Evolutionary conservation across 2,888 invertebrate species (phyloP).

Genomic region (Hermodice carunculata): DNA sequence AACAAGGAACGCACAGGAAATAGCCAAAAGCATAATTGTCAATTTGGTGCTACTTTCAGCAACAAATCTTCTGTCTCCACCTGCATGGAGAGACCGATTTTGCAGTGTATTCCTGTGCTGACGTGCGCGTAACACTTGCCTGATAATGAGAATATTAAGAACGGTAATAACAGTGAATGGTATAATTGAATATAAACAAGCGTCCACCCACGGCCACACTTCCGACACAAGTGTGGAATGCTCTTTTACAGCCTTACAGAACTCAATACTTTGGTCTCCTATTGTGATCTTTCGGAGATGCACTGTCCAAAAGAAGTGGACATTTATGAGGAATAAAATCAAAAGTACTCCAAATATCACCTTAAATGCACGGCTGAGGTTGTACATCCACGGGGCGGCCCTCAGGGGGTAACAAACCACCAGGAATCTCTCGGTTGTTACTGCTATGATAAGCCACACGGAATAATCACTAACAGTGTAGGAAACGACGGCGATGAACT

Average conservation of each 20-base stretch:
- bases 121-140: slow-evolving; percentile 53
- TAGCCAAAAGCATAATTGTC: slow-evolving; percentile 62
- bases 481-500: slow-evolving; percentile 50
- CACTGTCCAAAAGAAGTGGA: slow-evolving; percentile 64
- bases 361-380: slow-evolving; percentile 50
- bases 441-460: slow-evolving; percentile 64
- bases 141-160: slow-evolving; percentile 61
- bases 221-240: slow-evolving; percentile 43
- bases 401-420: slow-evolving; percentile 60
- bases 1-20: slow-evolving; percentile 62
- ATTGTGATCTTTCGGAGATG: slow-evolving; percentile 16
- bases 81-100: too few relatives aligned
- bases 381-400: slow-evolving; percentile 54
- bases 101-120: slow-evolving; percentile 13
- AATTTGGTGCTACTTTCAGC: slow-evolving; percentile 41
- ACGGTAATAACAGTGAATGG: slow-evolving; percentile 59
- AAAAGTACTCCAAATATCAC: slow-evolving; percentile 48
- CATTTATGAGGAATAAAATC: slow-evolving; percentile 50
- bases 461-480: slow-evolving; percentile 56
- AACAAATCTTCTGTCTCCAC: slow-evolving; percentile 32
- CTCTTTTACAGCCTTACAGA: slow-evolving; percentile 32
- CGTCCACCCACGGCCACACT: slow-evolving; percentile 66
- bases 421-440: slow-evolving; percentile 64
- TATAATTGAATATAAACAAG: slow-evolving; percentile 61
- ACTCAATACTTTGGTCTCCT: slow-evolving; percentile 26